Evolutionary conservation across 2,888 invertebrate genomes (phyloP).

Genomic region (Dasypolia templi): DNA sequence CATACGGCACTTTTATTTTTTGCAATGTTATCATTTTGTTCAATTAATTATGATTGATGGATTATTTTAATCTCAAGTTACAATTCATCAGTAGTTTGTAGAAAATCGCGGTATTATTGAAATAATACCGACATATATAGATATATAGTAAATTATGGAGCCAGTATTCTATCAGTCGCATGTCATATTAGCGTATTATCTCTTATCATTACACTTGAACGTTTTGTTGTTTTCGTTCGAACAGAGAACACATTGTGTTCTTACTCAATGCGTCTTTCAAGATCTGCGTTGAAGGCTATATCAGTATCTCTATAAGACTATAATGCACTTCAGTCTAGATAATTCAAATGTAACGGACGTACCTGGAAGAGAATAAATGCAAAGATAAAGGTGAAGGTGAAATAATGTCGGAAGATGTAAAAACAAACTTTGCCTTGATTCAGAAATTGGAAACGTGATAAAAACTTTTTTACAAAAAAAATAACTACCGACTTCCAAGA

Average conservation of each 20-base stretch:
- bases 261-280: slow-evolving; percentile 27
- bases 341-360: not conserved
- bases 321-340: not conserved
- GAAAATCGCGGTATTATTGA: slow-evolving; percentile 10
- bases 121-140: slow-evolving; percentile 13
- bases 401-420: not conserved
- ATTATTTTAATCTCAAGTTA: slow-evolving; percentile 38
- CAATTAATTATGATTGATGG: slow-evolving; percentile 29
- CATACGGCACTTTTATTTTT: slow-evolving; percentile 16
- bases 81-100: not conserved
- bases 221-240: slow-evolving; percentile 56
- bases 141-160: slow-evolving; percentile 6
- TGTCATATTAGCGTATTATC: slow-evolving; percentile 35
- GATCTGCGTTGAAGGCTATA: slow-evolving; percentile 31
- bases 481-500: no score
- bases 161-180: slow-evolving; percentile 25
- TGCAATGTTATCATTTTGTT: slow-evolving; percentile 32
- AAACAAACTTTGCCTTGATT: not conserved
- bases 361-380: not conserved
- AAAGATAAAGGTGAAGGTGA: not conserved
- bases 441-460: not conserved
- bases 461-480: no score
- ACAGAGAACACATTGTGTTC: slow-evolving; percentile 49
- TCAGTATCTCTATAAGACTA: not conserved
- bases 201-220: slow-evolving; percentile 63